Base-by-base conservation (phyloP, 2,113 vertebrate genomes). In the Heterocephalus glaber region DNA sequence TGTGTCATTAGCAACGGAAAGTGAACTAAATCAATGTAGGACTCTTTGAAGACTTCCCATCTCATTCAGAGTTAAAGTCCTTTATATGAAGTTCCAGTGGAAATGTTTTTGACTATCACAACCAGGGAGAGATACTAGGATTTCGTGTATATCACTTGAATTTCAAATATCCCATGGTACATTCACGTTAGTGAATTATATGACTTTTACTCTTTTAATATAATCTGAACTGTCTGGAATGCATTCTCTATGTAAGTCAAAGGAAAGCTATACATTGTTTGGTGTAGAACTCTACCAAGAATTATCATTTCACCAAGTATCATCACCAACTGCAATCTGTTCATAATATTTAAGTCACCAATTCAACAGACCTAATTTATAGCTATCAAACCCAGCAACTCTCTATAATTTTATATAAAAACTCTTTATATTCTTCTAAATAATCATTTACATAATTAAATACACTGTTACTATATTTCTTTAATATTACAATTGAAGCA, bases 161-260 rank as follows among this genome's bases (percentile, higher is more conserved):
- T 86, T 89, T 86, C 72, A 89, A 89, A 95, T 22, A 93, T 68
- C 33, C 33, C 28, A 84, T 24, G 77, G 47, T 52, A 82, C 7
- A 90, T 63, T 89, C 58, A 44, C 63, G 26, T 65, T 63, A 83
- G 61, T 88, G 47, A 88, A 82, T 58, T 60, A 90, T 6, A 26
- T 58, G 19, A 26, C 47, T 79, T 88, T 65, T 88, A 54, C 82
- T 58, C 11, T 70, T 93, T 91, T 58, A 85, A 26, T 49, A 61
- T 63, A 41, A 86, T 91, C 93, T 95, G 65, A 83, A 89, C 86
- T 89, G 92, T 81, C 44, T 54, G 76, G 65, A 92, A 76, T 85
- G n/a, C 5, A 80, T 47, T 30, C 33, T 89, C 79, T 38, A 76
- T 52, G 52, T 63, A 86, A 94, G 89, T 81, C 77, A 89, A 89